Conservation (phyloP, 1,140 invertebrate genomes). For the Papilio aristodemus region DNA sequence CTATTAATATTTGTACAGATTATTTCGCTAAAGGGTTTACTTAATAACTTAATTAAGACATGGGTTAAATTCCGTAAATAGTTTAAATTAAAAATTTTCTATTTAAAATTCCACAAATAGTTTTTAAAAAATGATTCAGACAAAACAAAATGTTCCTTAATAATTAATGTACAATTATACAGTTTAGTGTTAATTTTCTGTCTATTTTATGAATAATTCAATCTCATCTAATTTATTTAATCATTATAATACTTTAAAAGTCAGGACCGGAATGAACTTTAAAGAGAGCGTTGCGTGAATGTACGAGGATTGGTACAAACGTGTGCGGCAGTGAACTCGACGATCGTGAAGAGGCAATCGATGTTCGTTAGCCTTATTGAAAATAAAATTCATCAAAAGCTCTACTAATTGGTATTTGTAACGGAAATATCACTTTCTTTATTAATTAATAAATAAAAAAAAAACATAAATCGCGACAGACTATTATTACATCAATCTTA, state of each 20-base stretch:
- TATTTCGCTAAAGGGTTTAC: too few relatives aligned
- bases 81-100: too few relatives aligned
- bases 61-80: not conserved
- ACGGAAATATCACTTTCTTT: not conserved
- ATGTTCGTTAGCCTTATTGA: constrained; percentile 4
- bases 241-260: not conserved
- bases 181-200: too few relatives aligned
- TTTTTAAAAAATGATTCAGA: too few relatives aligned
- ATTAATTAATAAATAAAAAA: not conserved
- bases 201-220: too few relatives aligned
- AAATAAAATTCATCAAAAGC: not conserved
- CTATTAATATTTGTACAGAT: too few relatives aligned
- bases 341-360: not conserved
- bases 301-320: not conserved
- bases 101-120: too few relatives aligned
- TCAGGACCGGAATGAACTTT: not conserved
- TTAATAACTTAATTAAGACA: not conserved
- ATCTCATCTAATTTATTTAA: not conserved
- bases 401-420: not conserved
- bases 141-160: too few relatives aligned
- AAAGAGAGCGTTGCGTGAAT: not conserved
- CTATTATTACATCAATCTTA: too few relatives aligned
- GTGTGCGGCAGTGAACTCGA: not conserved
- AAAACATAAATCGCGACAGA: too few relatives aligned
- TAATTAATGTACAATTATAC: too few relatives aligned